Conservation (phyloP, 2,888 invertebrate species). For the Chymomyza amoena region DNA sequence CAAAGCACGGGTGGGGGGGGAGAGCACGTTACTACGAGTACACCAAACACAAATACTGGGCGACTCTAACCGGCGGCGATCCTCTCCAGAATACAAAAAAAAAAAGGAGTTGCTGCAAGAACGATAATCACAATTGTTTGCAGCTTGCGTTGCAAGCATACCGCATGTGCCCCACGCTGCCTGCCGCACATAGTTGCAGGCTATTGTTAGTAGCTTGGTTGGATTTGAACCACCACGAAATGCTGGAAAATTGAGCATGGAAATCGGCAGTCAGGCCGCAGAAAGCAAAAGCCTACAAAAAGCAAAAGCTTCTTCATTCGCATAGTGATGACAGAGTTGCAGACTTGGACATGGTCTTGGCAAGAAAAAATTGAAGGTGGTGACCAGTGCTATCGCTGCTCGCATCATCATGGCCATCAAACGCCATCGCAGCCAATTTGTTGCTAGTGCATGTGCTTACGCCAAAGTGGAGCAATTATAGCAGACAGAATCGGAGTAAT, state of each 20-base stretch:
- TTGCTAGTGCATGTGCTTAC: constrained; percentile 31
- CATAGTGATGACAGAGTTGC: constrained; percentile 1
- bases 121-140: constrained; percentile 74
- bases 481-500: constrained; percentile 32
- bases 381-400: constrained; percentile 1
- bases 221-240: constrained; percentile 56
- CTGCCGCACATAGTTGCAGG: constrained; percentile 28
- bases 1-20: not conserved
- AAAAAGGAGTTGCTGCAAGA: constrained; percentile 37
- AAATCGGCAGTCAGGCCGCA: constrained; percentile 51
- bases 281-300: constrained; percentile 35
- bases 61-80: not conserved
- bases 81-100: not conserved
- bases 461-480: constrained; percentile 73
- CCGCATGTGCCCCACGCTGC: constrained; percentile 16
- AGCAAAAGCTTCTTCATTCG: constrained; percentile 72
- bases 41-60: constrained; percentile 2
- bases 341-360: not conserved
- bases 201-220: constrained; percentile 3
- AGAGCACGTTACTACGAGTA: not conserved
- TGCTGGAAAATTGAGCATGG: constrained; percentile 73
- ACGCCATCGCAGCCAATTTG: constrained; percentile 46
- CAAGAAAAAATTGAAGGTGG: not conserved
- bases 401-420: constrained; percentile 11
- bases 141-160: constrained; percentile 68